Base-by-base conservation (phyloP, 2,888 invertebrate genomes). In the Onthophagus sagittarius region DNA sequence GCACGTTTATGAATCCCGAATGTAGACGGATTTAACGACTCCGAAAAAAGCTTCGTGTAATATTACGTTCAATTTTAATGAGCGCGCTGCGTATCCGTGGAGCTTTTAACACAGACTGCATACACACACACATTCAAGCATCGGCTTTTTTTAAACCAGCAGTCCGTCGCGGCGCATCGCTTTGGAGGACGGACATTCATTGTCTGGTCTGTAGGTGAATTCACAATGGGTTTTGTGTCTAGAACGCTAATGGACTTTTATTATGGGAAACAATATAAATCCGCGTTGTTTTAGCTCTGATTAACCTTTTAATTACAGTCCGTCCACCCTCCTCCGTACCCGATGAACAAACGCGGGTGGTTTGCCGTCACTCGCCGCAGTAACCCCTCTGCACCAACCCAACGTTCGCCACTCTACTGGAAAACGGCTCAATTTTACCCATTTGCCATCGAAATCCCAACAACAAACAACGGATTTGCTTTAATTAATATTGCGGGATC, bases 291-390 rank as follows among this genome's bases (percentile, higher is more conserved):
- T 75, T 74, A 71, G 70, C 74, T 71, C 71, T 76, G 76, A 76
- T 76, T 76, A 76, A 74, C 76, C 76, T 75, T 76, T 76, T 76
- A 76, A 76, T 76, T 76, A 76, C 75, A 74, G 63, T 70, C 73
- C 70, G 72, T 23, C 39, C 39, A 53, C 39, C 39, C 39, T 53
- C 39, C 67, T 72, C 63, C 23, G 71, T 69, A n/a, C 69, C 33
- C 69, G 74, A 74, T 70, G 67, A 72, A 75, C 62, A 75, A 70
- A 70, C 70, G 67, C 71, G 32, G 32, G 63, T 65, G 67, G 39
- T 72, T 71, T 69, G 53, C 71, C 71, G 73, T 71, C 63, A 11
- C 5, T 53, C 23, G 11, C 39, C 39, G 63, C 63, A 32, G 7
- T 32, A 3, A 23, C 23, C 23, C 23, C 31, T 67, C 67, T 67